Percentiles rank a stretch among this genome's conserved stretches.
Conservation (phyloP, 64 coral and sea anemone species). For the Pocillopora damicornis region DNA sequence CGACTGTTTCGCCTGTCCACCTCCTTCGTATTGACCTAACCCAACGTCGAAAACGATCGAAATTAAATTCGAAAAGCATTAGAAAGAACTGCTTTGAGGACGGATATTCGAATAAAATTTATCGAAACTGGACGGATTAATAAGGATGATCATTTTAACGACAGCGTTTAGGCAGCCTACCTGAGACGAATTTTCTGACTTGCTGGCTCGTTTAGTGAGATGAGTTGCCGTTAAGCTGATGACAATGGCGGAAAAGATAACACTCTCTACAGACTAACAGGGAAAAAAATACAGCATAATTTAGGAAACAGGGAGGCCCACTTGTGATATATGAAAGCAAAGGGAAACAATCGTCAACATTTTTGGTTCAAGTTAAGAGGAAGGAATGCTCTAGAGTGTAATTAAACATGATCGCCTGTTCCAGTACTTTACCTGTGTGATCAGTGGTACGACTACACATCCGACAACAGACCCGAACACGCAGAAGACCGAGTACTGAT, state of each 20-base stretch:
- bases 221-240: constrained; percentile 98
- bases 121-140: not conserved
- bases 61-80: not conserved
- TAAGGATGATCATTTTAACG: not conserved
- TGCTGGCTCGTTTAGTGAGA: constrained; percentile 88
- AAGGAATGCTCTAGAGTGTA: not conserved
- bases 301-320: not conserved
- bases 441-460: constrained; percentile 95
- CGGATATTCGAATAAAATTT: not conserved
- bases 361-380: not conserved
- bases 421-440: constrained; percentile 82
- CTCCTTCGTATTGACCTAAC: constrained; percentile 31
- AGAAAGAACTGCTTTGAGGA: not conserved
- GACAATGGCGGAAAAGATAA: constrained; percentile 98
- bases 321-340: not conserved
- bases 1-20: constrained; percentile 40
- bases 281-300: not conserved
- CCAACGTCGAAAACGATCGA: not conserved
- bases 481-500: constrained; percentile 99
- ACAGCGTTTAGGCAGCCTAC: constrained; percentile 41
- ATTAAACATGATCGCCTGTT: not conserved
- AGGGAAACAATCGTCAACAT: not conserved
- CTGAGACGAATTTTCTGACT: constrained; percentile 81
- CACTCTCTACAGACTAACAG: constrained; percentile 91
- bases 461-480: constrained; percentile 98